Percentiles rank a stretch among this genome's conserved stretches.
Conservation (phyloP, 53 echinoderm and acorn worm species). For the Mesocentrotus franciscanus region DNA sequence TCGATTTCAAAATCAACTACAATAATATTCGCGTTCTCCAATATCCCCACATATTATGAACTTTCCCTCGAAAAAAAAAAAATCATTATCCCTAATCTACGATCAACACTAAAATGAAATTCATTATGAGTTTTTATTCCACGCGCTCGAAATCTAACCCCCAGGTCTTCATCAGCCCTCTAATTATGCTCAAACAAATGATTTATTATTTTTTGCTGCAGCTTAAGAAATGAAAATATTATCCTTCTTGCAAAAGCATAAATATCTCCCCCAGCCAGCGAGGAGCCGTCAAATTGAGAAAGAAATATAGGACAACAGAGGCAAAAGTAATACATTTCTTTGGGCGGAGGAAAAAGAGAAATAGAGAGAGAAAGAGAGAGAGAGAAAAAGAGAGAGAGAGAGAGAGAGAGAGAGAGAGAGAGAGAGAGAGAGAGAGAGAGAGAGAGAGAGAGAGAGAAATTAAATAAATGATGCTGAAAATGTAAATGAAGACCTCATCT, state of each 20-base stretch:
- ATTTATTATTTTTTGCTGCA: constrained; percentile 33
- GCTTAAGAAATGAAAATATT: constrained; percentile 54
- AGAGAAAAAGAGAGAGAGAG: background rate
- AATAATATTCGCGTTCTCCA: background rate
- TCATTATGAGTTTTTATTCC: background rate
- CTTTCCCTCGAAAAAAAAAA: background rate
- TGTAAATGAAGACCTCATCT: background rate
- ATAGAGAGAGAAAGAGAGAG: background rate
- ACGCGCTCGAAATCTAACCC: background rate
- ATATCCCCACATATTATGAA: background rate
- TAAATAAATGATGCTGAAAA: background rate
- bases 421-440: background rate
- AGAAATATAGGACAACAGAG: constrained; percentile 12
- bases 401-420: background rate
- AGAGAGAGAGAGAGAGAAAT: background rate
- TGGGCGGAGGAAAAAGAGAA: background rate
- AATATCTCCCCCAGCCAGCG: constrained; percentile 25
- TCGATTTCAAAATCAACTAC: background rate
- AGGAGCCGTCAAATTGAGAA: constrained; percentile 22
- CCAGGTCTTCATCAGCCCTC: background rate
- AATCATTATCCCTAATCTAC: constrained; percentile 2
- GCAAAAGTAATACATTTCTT: background rate
- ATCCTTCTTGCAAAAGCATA: constrained; percentile 46
- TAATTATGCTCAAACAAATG: constrained; percentile 35
- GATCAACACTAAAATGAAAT: background rate